phyloP scores from a whole-genome alignment of 2,113 vertebrate species.

The Eulemur rufifrons region DNA sequence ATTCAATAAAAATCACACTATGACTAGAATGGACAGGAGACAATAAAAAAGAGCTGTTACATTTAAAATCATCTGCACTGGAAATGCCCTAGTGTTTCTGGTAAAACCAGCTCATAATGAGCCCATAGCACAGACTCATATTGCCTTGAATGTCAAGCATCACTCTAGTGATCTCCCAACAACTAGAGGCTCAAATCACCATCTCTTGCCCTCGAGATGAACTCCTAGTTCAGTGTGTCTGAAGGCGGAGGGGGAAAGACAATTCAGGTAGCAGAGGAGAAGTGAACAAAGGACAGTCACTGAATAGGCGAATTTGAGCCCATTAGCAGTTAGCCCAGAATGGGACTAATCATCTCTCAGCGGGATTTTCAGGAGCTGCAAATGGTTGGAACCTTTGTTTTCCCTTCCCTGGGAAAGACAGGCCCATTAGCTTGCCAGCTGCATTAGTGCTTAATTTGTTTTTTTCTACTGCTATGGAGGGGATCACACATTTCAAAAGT shows the following conservation, averaged over 20 bases:
- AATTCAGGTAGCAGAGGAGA: neutral
- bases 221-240: slow-evolving; percentile 15
- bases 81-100: slow-evolving; percentile 8
- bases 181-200: neutral
- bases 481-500: slow-evolving; percentile 48
- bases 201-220: slow-evolving; percentile 32
- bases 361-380: slow-evolving; percentile 7
- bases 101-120: neutral
- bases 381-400: slow-evolving; percentile 50
- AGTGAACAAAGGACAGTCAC: slow-evolving; percentile 28
- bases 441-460: slow-evolving; percentile 16
- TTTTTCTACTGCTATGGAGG: neutral
- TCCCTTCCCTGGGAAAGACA: slow-evolving; percentile 37
- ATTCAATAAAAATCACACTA: neutral
- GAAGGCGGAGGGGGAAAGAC: neutral
- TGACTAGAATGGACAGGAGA: neutral
- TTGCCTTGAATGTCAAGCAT: slow-evolving; percentile 24
- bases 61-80: slow-evolving; percentile 8
- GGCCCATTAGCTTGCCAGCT: slow-evolving; percentile 26
- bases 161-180: neutral
- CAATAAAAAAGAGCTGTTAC: neutral
- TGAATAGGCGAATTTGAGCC: slow-evolving; percentile 20
- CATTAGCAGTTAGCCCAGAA: neutral
- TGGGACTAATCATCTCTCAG: slow-evolving; percentile 21
- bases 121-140: neutral